Evolutionary conservation across 2,797 vertebrate genomes (phyloP).

Genomic region (Acrossocheilus fasciatus): DNA sequence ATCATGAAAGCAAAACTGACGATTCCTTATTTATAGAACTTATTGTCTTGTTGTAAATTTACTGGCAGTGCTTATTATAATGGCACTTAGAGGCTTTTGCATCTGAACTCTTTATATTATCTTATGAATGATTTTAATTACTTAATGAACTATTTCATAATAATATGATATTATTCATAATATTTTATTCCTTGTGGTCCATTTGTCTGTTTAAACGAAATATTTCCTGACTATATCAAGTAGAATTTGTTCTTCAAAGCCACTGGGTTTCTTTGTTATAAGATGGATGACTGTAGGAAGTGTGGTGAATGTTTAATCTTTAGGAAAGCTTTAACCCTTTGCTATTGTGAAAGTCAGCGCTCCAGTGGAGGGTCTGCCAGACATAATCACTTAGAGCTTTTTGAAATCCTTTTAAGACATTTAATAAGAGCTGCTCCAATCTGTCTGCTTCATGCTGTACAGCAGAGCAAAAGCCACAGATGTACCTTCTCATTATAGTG

Average conservation of each 20-base stretch:
- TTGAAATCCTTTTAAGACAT: conserved; percentile 51
- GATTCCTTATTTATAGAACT: too few species aligned
- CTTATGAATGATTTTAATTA: neutral
- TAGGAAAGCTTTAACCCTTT: conserved; percentile 48
- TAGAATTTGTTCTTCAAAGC: conserved; percentile 1
- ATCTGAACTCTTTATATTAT: neutral
- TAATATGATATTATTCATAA: neutral
- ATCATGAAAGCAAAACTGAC: neutral
- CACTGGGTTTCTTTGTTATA: conserved; percentile 3
- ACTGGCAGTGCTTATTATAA: neutral
- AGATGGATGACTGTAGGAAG: conserved; percentile 26
- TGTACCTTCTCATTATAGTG: conserved; percentile 27
- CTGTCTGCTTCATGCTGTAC: conserved; percentile 3
- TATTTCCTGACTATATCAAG: conserved; percentile 5
- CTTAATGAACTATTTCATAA: neutral
- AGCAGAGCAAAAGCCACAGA: conserved; percentile 34
- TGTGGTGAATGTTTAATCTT: conserved; percentile 52
- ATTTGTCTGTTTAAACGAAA: neutral
- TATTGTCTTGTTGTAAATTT: neutral
- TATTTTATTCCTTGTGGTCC: neutral
- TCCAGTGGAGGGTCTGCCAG: conserved; percentile 29
- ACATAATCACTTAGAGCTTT: conserved; percentile 49
- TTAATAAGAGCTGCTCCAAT: conserved; percentile 47
- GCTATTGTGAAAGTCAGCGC: conserved; percentile 21
- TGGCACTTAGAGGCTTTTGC: neutral